These are phyloP conservation scores for Phoxinus dragarum DNA, from an alignment of 2,797 vertebrate genomes.

Conservation along the genomic window DNA sequence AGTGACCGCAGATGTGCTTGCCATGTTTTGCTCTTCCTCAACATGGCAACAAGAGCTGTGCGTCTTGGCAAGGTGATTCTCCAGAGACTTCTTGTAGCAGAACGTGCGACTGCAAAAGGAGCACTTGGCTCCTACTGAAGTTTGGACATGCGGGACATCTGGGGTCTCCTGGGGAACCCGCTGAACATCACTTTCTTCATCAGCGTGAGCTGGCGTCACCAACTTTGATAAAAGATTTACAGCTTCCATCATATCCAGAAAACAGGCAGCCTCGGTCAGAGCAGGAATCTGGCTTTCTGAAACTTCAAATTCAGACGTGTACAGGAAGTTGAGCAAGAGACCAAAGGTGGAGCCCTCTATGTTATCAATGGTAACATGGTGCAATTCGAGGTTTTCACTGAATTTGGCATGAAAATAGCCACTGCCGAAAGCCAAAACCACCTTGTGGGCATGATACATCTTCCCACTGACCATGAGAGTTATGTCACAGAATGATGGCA, in stretches of 20 bases:
- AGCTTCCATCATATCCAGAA: conserved; percentile 95
- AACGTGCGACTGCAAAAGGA: conserved; percentile 78
- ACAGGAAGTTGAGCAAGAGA: conserved; percentile 91
- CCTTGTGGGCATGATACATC: conserved; percentile 90
- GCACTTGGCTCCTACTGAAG: conserved; percentile 74
- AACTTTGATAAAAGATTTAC: conserved; percentile 86
- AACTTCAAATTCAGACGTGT: conserved; percentile 90
- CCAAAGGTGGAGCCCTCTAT: conserved; percentile 90
- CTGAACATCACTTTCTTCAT: conserved; percentile 59
- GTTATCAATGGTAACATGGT: conserved; percentile 88
- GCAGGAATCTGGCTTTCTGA: conserved; percentile 85
- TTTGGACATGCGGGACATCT: conserved; percentile 68
- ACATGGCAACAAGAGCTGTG: conserved; percentile 67
- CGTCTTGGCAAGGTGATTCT: conserved; percentile 80
- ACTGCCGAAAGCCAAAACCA: conserved; percentile 94
- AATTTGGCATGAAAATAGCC: conserved; percentile 95
- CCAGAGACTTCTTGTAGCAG: conserved; percentile 83
- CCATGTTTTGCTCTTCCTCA: conserved; percentile 65
- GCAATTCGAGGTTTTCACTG: conserved; percentile 86
- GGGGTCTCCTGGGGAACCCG: neutral
- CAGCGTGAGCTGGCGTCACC: conserved; percentile 54
- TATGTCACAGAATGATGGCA: conserved; percentile 88
- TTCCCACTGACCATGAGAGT: conserved; percentile 88
- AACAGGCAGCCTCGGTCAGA: conserved; percentile 90
- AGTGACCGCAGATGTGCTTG: conserved; percentile 69